Evolutionary conservation across 2,888 invertebrate genomes (phyloP).

Genomic region (Seira ritae): DNA sequence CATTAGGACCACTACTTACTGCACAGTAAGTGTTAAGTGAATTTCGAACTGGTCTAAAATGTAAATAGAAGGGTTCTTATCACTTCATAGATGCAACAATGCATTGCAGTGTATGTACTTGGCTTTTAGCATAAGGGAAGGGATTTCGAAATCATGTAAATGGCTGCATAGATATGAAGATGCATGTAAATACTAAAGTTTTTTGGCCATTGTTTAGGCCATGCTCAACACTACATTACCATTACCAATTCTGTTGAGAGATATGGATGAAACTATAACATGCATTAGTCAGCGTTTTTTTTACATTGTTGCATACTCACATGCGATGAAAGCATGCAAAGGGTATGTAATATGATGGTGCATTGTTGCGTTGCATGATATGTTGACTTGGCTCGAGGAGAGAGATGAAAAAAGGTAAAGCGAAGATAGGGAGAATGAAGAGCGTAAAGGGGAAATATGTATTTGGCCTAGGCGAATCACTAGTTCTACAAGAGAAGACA

Average conservation of each 20-base stretch:
- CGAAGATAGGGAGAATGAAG: neutral
- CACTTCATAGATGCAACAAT: no score
- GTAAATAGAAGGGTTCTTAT: no score
- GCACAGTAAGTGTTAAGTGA: no score
- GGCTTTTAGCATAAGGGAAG: no score
- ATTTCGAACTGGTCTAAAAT: no score
- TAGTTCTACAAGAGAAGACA: slow-evolving; percentile 14
- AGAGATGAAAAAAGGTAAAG: neutral
- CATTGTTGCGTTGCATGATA: slow-evolving; percentile 5
- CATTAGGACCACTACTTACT: no score
- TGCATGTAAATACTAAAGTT: no score
- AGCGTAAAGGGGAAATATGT: neutral
- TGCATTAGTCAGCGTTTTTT: neutral
- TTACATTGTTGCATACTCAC: slow-evolving; percentile 17
- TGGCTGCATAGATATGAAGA: neutral
- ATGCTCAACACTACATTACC: no score
- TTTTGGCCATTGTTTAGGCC: slow-evolving; percentile 6
- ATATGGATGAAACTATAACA: neutral
- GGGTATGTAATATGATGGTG: slow-evolving; percentile 6
- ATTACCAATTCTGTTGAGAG: no score
- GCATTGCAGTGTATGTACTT: no score
- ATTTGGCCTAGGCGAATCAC: neutral
- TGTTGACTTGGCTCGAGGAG: neutral
- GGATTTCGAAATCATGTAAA: no score
- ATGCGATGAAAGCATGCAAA: slow-evolving; percentile 5